Evolutionary conservation across 1,140 invertebrate genomes (phyloP), one percentile per base, ranked within the genome.

Genomic region (Chymomyza costata): DNA sequence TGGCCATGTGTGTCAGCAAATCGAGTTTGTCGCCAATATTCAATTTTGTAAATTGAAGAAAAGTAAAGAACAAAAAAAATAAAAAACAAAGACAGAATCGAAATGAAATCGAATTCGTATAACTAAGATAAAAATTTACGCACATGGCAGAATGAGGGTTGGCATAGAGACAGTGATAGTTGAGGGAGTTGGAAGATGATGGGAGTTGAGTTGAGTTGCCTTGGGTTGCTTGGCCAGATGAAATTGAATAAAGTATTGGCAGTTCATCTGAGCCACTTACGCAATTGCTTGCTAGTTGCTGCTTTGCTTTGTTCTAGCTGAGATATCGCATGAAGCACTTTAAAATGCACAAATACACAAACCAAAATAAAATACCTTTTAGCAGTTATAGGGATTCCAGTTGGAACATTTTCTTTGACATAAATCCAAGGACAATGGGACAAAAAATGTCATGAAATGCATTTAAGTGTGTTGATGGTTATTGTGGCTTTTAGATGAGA

Each of bases 31-130:
- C 38, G 60, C 64, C 69, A 65, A 74, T 68, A 74, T 74, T 74
- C 69, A 74, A 74, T 74, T 74, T 74, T 65, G 50, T 68, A 74
- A 68, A 74, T 74, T 74, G 69, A 74, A 65, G 44, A 50, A 74
- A 74, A 73, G 69, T 56, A 58, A 74, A 65, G 44, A 50, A 74
- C 68, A 73, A 69, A 53, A 58, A 41, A 56, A 74, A 57, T 60
- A 55, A 60, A 60, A 60, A 60, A 49, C 48, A 50, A 50, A n/a
- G n/a, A n/a, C n/a, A n/a, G n/a, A n/a, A n/a, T n/a, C n/a, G n/a
- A n/a, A 38, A 43, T 43, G 13, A 56, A 56, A 56, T 56, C 45
- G 53, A 56, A 43, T 56, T 56, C 38, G 35, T 55, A 37, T 11
- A 41, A 43, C 52, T 55, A 48, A 55, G 52, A 55, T 39, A 47